phyloP scores from a whole-genome alignment of 2,797 vertebrate genomes.

The Pipistrellus kuhlii region DNA sequence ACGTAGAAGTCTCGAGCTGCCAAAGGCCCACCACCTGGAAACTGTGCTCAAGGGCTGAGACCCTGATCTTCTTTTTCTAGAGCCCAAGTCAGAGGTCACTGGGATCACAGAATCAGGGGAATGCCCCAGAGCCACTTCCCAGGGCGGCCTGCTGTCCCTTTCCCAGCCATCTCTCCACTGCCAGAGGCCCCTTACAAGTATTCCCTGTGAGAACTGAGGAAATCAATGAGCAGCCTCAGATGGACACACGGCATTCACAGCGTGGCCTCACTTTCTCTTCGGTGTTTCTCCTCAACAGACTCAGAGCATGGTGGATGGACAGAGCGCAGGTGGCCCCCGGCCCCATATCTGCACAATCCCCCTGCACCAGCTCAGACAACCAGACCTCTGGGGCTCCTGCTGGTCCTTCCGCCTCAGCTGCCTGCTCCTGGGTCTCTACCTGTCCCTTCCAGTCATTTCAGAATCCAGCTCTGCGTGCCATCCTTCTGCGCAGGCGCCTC shows the following conservation, averaged over 20 bases:
- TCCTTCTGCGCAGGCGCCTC: background rate
- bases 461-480: background rate
- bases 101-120: background rate
- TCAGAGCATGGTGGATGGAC: background rate
- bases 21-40: background rate
- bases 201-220: background rate
- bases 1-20: background rate
- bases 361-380: background rate
- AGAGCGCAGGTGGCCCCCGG: background rate
- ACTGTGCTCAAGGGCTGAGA: background rate
- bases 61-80: slow-evolving; percentile 4
- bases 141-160: background rate
- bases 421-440: background rate
- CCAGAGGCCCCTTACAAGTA: background rate
- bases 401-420: background rate
- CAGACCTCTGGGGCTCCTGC: background rate
- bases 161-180: background rate
- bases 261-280: background rate
- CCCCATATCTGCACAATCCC: too few species aligned
- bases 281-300: background rate
- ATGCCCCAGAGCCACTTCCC: background rate
- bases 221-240: background rate
- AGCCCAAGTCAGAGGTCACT: background rate
- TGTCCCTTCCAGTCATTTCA: background rate
- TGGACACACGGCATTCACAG: background rate